These are phyloP conservation scores for Hemaris fuciformis DNA, from an alignment of 2,888 invertebrate species.

Conservation along the genomic window DNA sequence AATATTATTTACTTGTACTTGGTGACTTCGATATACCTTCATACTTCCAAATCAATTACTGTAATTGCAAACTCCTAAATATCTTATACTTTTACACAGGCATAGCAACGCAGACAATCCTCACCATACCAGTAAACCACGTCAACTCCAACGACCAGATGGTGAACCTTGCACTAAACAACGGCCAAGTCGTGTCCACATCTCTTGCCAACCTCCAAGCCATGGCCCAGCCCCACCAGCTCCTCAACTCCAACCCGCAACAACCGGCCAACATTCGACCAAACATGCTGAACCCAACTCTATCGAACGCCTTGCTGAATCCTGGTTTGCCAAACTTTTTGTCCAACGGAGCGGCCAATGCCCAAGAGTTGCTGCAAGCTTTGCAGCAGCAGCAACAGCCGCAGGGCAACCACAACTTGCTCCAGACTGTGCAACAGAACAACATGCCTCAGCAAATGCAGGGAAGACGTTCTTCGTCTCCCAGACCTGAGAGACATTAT, in stretches of 20 bases:
- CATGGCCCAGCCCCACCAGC: conserved; percentile 87
- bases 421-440: conserved; percentile 76
- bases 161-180: conserved; percentile 91
- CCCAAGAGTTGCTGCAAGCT: conserved; percentile 88
- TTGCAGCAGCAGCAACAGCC: conserved; percentile 87
- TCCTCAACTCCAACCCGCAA: conserved; percentile 83
- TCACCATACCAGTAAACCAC: conserved; percentile 96
- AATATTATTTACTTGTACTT: no score
- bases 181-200: conserved; percentile 92
- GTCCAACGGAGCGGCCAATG: conserved; percentile 85
- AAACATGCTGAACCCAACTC: conserved; percentile 81
- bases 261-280: conserved; percentile 68
- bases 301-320: conserved; percentile 87
- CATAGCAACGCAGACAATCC: conserved; percentile 96
- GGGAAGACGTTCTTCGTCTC: conserved; percentile 74
- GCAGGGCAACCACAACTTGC: conserved; percentile 69
- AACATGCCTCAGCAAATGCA: conserved; percentile 75
- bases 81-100: conserved; percentile 78
- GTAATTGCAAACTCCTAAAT: no score
- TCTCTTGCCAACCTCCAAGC: conserved; percentile 90
- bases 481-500: conserved; percentile 71
- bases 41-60: no score
- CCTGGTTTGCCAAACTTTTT: conserved; percentile 87
- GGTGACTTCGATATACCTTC: no score
- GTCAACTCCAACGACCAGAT: conserved; percentile 88